These are phyloP conservation scores for Leptopilina syphax DNA, from an alignment of 2,888 invertebrate genomes.

Conservation along the genomic window DNA sequence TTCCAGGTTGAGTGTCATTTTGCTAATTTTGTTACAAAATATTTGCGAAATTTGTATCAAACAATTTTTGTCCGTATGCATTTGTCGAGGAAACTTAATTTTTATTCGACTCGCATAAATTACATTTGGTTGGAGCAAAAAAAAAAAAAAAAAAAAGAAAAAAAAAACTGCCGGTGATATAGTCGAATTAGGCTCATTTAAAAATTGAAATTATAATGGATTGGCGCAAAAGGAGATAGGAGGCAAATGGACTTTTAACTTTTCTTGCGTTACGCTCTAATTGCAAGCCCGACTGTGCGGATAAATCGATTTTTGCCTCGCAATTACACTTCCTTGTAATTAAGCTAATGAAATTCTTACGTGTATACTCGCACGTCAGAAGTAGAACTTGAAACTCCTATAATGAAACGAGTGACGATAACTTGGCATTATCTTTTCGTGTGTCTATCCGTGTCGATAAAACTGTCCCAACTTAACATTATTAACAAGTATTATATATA, in stretches of 20 bases:
- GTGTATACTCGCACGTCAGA: constrained; percentile 26
- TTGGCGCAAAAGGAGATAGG: constrained; percentile 13
- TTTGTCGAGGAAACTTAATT: too few species aligned
- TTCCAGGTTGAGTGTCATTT: too few species aligned
- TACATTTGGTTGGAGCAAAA: too few species aligned
- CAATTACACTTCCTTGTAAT: constrained; percentile 40
- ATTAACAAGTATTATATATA: constrained; percentile 21
- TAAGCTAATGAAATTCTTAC: constrained; percentile 40
- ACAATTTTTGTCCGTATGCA: too few species aligned
- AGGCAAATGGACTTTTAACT: constrained; percentile 17
- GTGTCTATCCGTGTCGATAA: constrained; percentile 23
- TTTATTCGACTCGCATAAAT: too few species aligned
- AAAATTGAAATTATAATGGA: constrained; percentile 25
- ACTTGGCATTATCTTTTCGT: constrained; percentile 33
- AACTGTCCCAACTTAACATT: constrained; percentile 29
- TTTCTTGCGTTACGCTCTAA: constrained; percentile 36
- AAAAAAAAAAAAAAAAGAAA: too few species aligned
- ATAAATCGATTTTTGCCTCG: constrained; percentile 35
- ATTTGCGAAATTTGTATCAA: too few species aligned
- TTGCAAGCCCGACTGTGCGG: constrained; percentile 10
- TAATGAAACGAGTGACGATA: constrained; percentile 33
- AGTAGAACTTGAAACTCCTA: constrained; percentile 5
- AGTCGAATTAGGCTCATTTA: background rate
- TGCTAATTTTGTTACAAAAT: too few species aligned
- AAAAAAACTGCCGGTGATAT: too few species aligned